Conservation (phyloP, 2,113 vertebrate species). For the Hymenochirus boettgeri region DNA sequence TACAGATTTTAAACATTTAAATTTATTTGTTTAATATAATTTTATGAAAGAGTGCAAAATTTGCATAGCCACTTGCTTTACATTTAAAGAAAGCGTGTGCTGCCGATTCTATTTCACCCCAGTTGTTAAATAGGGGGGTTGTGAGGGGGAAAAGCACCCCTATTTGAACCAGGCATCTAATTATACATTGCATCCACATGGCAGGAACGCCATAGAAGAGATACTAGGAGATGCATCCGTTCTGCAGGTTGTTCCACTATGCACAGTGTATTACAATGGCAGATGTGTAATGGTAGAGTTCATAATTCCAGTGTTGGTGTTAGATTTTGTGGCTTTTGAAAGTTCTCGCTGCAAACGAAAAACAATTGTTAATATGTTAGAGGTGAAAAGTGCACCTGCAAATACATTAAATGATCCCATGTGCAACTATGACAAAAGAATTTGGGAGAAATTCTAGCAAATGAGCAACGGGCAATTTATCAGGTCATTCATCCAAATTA, state of each 20-base stretch:
- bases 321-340: slow-evolving; percentile 67
- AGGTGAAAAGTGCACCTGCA: neutral
- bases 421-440: neutral
- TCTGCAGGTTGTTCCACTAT: neutral
- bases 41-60: slow-evolving; percentile 31
- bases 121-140: neutral
- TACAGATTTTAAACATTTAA: neutral
- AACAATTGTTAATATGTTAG: neutral
- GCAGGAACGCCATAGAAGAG: neutral
- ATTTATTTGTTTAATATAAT: slow-evolving; percentile 16
- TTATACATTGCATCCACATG: neutral
- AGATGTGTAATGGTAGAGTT: slow-evolving; percentile 61
- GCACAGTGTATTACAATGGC: slow-evolving; percentile 13
- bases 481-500: too few species aligned
- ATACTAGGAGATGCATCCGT: neutral
- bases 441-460: too few species aligned
- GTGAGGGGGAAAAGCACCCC: neutral
- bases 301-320: slow-evolving; percentile 51
- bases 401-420: neutral
- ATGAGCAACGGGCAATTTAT: too few species aligned
- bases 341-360: slow-evolving; percentile 61
- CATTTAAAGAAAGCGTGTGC: neutral
- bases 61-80: neutral
- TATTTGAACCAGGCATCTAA: neutral
- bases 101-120: neutral